Percentiles rank a stretch among this genome's conserved stretches.
Conservation (phyloP, 2,888 invertebrate genomes). For the Scaptomyza tumidula region DNA sequence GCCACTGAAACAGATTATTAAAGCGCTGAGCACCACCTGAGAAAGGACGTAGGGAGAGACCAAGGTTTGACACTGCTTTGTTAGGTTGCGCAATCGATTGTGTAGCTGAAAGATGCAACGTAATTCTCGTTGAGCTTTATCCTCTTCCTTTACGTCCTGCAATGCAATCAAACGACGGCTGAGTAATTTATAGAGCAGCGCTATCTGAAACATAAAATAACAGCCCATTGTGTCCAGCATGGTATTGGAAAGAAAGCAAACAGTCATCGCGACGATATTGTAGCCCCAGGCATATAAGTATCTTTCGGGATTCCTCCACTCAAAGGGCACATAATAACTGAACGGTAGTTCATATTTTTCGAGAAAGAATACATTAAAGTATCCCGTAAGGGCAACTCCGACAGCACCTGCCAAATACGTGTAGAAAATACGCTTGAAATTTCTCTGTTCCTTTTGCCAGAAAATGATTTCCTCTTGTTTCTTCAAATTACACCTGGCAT, state of each 20-base stretch:
- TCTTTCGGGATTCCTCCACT: slow-evolving; percentile 57
- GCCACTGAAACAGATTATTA: slow-evolving; percentile 77
- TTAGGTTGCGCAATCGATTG: slow-evolving; percentile 29
- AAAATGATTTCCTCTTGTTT: slow-evolving; percentile 37
- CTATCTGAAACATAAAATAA: slow-evolving; percentile 75
- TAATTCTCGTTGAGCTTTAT: slow-evolving; percentile 38
- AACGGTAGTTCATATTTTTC: slow-evolving; percentile 68
- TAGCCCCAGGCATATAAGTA: slow-evolving; percentile 73
- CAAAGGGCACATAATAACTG: slow-evolving; percentile 79
- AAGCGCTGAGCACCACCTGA: slow-evolving; percentile 75
- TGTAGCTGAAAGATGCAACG: slow-evolving; percentile 49
- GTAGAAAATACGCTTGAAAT: slow-evolving; percentile 54
- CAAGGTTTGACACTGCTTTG: slow-evolving; percentile 54
- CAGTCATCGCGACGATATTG: slow-evolving; percentile 61
- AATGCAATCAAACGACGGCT: slow-evolving; percentile 64
- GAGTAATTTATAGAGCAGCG: slow-evolving; percentile 67
- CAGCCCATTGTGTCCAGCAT: slow-evolving; percentile 75
- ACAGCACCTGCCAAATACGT: slow-evolving; percentile 42
- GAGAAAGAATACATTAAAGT: slow-evolving; percentile 45
- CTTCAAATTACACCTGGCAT: slow-evolving; percentile 27
- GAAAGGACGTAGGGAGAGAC: slow-evolving; percentile 69
- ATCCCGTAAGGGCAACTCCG: slow-evolving; percentile 42
- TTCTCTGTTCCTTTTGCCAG: slow-evolving; percentile 46
- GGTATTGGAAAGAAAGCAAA: slow-evolving; percentile 63
- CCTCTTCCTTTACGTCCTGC: slow-evolving; percentile 20